Percentiles rank a stretch among this genome's conserved stretches.
Evolutionary conservation across 2,888 invertebrate genomes (phyloP).

Genomic region (Cenopis cana): DNA sequence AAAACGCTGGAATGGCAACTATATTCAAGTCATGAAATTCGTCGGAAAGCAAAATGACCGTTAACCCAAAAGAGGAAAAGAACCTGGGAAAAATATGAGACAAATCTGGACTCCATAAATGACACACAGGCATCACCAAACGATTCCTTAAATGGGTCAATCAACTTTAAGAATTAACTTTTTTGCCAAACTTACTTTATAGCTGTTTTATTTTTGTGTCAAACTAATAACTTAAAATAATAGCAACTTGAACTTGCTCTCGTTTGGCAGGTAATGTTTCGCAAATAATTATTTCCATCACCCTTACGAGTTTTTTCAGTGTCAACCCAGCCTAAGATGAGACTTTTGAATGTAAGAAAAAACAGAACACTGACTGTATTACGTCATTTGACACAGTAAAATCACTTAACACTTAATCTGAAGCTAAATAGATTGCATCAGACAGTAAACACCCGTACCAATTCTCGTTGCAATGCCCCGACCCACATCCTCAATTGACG

Average conservation of each 20-base stretch:
- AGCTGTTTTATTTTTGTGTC: too few species aligned
- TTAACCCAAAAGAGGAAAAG: not conserved
- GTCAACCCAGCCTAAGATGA: not conserved
- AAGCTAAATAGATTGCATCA: conserved; percentile 32
- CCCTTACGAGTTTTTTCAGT: not conserved
- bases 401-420: conserved; percentile 12
- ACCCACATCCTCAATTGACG: conserved; percentile 42
- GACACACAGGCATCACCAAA: not conserved
- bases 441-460: conserved; percentile 17
- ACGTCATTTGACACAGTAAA: conserved; percentile 22
- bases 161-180: not conserved
- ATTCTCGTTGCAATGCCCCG: conserved; percentile 22
- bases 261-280: too few species aligned
- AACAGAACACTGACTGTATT: not conserved
- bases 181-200: not conserved
- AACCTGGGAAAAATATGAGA: not conserved
- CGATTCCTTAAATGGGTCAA: not conserved
- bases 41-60: not conserved
- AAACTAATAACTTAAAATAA: too few species aligned
- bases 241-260: too few species aligned
- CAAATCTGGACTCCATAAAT: not conserved
- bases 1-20: conserved; percentile 4
- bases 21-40: not conserved
- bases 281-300: not conserved
- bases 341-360: not conserved